Evolutionary conservation across 2,113 vertebrate species (phyloP), one percentile per base, ranked within the genome.

Genomic region (Spheniscus mendiculus): DNA sequence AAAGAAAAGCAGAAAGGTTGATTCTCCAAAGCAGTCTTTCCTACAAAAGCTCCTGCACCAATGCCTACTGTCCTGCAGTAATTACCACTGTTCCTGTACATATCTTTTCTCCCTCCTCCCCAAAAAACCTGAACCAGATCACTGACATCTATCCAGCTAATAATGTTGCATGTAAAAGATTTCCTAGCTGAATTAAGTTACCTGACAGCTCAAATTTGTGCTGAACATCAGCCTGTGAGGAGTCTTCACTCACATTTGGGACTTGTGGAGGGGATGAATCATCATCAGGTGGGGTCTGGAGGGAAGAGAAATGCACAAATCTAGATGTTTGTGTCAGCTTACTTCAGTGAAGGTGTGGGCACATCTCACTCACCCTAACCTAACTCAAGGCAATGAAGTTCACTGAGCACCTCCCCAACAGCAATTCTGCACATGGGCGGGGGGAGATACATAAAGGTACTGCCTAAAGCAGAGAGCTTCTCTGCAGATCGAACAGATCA

Each of bases 171-270:
- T 85, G 91, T 87, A 97, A 97, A 87, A 96, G 78, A 97, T 95
- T 91, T 97, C 88, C 78, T 94, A 94, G 95, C 82, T 96, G 90
- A 94, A 83, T 94, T 96, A 96, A 94, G 95, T 98, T 98, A 98
- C 98, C 98, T 98, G 98, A 98, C 92, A 98, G 98, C 97, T 98
- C 98, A 97, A 98, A 98, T 97, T 98, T 98, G 97, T 98, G 98
- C 83, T 98, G 98, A 91, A 97, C 97, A 91, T 98, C 98, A 97
- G 98, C 94, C 90, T 98, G 98, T 97, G 98, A 98, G 87, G 98
- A 97, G 96, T 98, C 98, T 96, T 98, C 98, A 92, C 95, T 98
- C 77, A 98, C 97, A 98, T 98, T 98, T 97, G 98, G 98, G 93
- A 97, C 98, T 97, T 98, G 98, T 93, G 98, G 98, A 96, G 98